These are phyloP conservation scores for Halcyon smyrnensis DNA, from an alignment of 2,797 vertebrate genomes.

Conservation along the genomic window DNA sequence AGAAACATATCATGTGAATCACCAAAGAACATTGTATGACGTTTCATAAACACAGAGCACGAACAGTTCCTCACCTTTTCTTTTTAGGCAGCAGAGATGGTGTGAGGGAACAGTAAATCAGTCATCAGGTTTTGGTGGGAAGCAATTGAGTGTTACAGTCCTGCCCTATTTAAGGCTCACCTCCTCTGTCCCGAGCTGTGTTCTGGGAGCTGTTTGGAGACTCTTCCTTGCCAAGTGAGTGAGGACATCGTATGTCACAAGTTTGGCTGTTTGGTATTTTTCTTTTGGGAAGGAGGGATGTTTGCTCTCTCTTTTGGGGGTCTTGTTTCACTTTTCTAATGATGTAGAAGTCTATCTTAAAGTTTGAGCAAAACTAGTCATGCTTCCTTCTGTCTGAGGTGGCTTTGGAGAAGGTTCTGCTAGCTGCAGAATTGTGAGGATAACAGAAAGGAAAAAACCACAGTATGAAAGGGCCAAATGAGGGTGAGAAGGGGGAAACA, in stretches of 20 bases:
- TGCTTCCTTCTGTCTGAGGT: neutral
- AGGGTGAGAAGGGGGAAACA: neutral
- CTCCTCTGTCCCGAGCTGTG: rapidly evolving
- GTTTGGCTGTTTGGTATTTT: neutral
- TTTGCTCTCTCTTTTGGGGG: rapidly evolving
- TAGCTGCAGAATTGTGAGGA: neutral
- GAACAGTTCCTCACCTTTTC: rapidly evolving
- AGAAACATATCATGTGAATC: neutral
- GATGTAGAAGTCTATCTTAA: neutral
- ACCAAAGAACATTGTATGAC: rapidly evolving
- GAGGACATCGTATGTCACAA: rapidly evolving
- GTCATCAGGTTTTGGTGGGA: neutral
- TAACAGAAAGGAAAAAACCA: neutral
- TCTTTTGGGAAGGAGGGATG: neutral
- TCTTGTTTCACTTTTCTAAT: neutral
- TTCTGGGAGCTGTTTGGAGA: neutral
- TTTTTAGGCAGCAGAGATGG: neutral
- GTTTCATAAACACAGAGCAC: rapidly evolving
- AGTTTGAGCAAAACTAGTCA: neutral
- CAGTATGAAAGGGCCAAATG: neutral
- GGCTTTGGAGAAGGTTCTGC: neutral
- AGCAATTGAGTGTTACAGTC: neutral
- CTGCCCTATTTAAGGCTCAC: neutral
- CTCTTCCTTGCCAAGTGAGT: neutral
- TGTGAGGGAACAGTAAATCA: neutral